Percentiles rank a stretch among this genome's conserved stretches.
phyloP scores from a whole-genome alignment of 2,113 vertebrate species.

The Illadopsis cleaveri region DNA sequence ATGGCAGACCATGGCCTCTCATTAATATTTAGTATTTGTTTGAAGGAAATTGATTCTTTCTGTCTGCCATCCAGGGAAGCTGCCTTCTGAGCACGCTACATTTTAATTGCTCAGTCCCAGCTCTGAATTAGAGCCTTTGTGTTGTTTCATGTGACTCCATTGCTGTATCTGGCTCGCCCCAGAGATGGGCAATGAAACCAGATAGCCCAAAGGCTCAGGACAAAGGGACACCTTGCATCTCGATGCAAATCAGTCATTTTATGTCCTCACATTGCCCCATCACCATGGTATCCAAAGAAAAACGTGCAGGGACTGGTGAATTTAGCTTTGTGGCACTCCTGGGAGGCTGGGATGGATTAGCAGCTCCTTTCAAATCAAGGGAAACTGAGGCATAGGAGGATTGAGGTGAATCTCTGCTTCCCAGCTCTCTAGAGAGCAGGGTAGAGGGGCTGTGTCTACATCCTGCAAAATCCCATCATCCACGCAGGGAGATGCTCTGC shows the following conservation, averaged over 20 bases:
- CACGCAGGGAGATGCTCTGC: neutral
- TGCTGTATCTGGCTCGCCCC: neutral
- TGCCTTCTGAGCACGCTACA: neutral
- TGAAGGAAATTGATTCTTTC: constrained; percentile 61
- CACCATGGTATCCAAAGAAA: neutral
- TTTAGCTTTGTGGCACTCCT: neutral
- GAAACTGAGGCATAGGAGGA: neutral
- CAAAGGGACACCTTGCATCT: neutral
- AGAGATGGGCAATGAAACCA: neutral
- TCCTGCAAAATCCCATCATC: neutral
- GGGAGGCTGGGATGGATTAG: neutral
- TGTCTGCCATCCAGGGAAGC: constrained; percentile 11
- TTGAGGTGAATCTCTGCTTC: neutral
- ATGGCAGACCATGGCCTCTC: neutral
- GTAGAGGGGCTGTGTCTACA: neutral
- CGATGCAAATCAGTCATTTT: neutral
- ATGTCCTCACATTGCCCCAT: neutral
- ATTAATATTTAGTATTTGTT: constrained; percentile 72
- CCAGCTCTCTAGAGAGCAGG: neutral
- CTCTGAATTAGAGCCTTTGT: constrained; percentile 14
- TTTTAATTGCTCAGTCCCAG: constrained; percentile 30
- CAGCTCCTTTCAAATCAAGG: neutral
- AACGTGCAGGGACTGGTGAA: neutral
- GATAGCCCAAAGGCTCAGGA: neutral
- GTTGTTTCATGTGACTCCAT: neutral